phyloP scores from a whole-genome alignment of 2,113 vertebrate genomes.

The Bombycilla garrulus region DNA sequence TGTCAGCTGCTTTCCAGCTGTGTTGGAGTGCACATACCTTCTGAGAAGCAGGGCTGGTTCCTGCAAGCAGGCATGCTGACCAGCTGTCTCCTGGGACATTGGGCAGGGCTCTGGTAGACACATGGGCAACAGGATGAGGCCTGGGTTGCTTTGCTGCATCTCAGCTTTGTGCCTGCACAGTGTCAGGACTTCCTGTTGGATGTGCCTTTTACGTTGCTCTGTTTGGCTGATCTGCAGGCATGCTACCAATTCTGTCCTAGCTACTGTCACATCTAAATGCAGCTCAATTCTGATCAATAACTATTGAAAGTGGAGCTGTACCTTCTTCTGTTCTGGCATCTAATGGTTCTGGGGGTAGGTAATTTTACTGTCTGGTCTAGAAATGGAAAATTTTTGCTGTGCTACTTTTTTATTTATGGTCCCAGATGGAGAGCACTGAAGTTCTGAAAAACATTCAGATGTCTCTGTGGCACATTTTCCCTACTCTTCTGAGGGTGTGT shows the following conservation, averaged over 20 bases:
- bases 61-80: neutral
- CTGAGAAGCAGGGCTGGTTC: neutral
- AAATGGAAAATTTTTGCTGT: neutral
- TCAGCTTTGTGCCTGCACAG: neutral
- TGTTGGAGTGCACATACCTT: neutral
- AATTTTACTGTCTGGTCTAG: neutral
- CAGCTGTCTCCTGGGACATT: neutral
- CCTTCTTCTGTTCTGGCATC: neutral
- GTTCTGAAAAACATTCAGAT: neutral
- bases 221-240: neutral
- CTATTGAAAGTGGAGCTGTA: neutral
- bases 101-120: neutral
- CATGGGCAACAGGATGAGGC: neutral
- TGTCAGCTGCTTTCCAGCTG: neutral
- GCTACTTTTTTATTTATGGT: constrained; percentile 14
- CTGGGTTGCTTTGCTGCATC: neutral
- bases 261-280: neutral
- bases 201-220: neutral
- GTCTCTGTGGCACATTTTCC: neutral
- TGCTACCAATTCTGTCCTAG: neutral
- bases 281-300: neutral
- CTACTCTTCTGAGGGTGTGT: neutral
- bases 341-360: neutral
- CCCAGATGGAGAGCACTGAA: neutral
- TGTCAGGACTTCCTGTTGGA: neutral